Evolutionary conservation across 2,113 vertebrate species (phyloP), one percentile per base, ranked within the genome.

Genomic region (Morone saxatilis): DNA sequence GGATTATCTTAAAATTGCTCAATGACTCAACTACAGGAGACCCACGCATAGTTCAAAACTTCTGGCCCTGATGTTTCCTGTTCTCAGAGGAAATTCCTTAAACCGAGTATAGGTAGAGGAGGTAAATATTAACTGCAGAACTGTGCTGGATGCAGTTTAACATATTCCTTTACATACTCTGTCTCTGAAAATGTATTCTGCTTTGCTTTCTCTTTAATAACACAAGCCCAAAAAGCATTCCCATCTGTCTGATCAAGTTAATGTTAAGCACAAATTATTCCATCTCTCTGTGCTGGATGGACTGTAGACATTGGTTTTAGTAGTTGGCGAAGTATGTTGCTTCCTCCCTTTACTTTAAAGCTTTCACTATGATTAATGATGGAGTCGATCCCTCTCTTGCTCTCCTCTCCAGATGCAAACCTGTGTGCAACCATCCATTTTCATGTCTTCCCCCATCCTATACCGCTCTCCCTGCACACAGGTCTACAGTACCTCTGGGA

Each of bases 361-460:
- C 89, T 89, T 88, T 90, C 84, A 82, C 54, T 75, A 66, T 92
- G 90, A 94, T 93, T 90, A 89, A 92, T 85, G 86, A 74, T n/a
- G 4, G 61, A 79, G 76, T 78, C 62, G 4, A 48, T 73, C 43
- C 59, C 45, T 78, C 65, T 66, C 41, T 48, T 47, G 54, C 73
- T 54, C 79, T 71, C 38, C 65, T 78, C 79, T 85, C 63, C 61
- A 80, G 45, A 80, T 76, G 47, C 69, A 86, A 90, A 83, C 65
- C 10, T 0, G 62, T 66, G 69, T 60, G 53, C 53, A 90, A 53
- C 62, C 81, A 87, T 92, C 65, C 66, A 68, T 91, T 91, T 89
- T 80, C 83, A 81, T 80, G 77, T 77, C 71, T 71, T 78, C 41
- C 40, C 31, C 60, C 66, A 71, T 84, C 65, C 71, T 74, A 25